Evolutionary conservation across 2,113 vertebrate species (phyloP).

Genomic region (Globicephala melas): DNA sequence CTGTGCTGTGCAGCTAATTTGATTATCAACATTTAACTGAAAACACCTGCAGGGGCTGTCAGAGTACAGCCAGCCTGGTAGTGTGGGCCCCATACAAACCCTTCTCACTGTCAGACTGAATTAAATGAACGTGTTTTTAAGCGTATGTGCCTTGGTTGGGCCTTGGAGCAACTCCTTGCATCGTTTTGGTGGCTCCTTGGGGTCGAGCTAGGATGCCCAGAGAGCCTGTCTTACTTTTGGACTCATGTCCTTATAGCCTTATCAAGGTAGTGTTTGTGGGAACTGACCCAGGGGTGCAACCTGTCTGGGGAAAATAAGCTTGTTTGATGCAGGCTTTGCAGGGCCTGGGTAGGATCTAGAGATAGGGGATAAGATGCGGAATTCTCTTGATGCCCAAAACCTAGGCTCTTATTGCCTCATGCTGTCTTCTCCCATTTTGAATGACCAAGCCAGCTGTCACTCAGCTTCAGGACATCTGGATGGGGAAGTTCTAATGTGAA

Average conservation of each 20-base stretch:
- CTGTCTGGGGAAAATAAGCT: neutral
- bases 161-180: neutral
- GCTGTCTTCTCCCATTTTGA: neutral
- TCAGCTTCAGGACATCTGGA: neutral
- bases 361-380: neutral
- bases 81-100: neutral
- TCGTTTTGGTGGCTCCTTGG: neutral
- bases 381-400: neutral
- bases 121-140: conserved; percentile 13
- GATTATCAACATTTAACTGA: conserved; percentile 68
- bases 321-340: neutral
- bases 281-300: neutral
- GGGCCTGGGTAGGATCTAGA: neutral
- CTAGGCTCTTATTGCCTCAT: neutral
- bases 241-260: neutral
- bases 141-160: neutral
- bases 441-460: neutral
- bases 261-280: neutral
- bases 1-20: conserved; percentile 40
- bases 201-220: neutral
- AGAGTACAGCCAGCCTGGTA: neutral
- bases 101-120: neutral
- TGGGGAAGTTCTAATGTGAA: neutral
- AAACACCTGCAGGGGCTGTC: conserved; percentile 59
- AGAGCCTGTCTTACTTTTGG: neutral